Conservation (phyloP, 2,113 vertebrate genomes). For the Rhinopomastus cyanomelas region DNA sequence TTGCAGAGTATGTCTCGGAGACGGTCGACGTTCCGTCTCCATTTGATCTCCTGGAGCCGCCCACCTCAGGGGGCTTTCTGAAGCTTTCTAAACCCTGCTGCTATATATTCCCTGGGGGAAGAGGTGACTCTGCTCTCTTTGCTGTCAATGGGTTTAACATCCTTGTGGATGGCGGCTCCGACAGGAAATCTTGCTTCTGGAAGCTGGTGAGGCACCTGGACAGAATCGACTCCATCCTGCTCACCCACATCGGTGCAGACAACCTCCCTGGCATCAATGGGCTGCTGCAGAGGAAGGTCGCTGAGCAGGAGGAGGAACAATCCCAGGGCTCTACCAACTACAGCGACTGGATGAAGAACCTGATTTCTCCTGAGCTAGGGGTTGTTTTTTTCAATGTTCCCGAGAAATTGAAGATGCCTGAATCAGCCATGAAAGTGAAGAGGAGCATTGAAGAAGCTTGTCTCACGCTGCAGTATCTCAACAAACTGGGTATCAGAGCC, state of each 20-base stretch:
- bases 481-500: conserved; percentile 89
- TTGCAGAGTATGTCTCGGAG: conserved; percentile 94
- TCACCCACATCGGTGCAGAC: conserved; percentile 97
- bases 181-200: conserved; percentile 96
- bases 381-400: conserved; percentile 98
- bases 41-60: conserved; percentile 95
- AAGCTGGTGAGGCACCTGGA: conserved; percentile 96
- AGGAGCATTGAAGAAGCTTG: conserved; percentile 96
- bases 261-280: conserved; percentile 97
- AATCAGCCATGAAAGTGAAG: conserved; percentile 91
- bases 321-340: conserved; percentile 90
- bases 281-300: conserved; percentile 94
- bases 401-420: conserved; percentile 90
- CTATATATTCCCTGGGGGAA: conserved; percentile 97
- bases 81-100: conserved; percentile 98
- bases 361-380: conserved; percentile 95
- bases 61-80: conserved; percentile 96
- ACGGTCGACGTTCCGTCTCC: conserved; percentile 93
- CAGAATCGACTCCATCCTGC: conserved; percentile 93
- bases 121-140: conserved; percentile 96
- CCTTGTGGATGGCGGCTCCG: conserved; percentile 95
- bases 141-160: conserved; percentile 98
- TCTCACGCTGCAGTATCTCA: conserved; percentile 92
- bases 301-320: conserved; percentile 92
- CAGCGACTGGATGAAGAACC: conserved; percentile 95